Conservation (phyloP, 2,113 vertebrate species). For the Balaenoptera acutorostrata region DNA sequence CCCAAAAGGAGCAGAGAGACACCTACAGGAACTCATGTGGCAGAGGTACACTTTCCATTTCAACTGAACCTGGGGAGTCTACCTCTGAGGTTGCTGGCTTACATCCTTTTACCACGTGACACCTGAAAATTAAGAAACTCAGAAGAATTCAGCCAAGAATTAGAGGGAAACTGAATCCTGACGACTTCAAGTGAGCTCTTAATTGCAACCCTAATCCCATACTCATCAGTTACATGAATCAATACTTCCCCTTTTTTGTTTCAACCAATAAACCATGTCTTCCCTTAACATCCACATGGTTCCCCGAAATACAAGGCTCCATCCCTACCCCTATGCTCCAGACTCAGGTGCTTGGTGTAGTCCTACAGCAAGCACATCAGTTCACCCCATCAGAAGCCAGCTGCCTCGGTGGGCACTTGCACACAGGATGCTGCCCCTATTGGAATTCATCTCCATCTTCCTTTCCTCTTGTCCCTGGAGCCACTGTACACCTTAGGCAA, state of each 20-base stretch:
- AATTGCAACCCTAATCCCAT: background rate
- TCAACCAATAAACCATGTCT: background rate
- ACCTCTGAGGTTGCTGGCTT: background rate
- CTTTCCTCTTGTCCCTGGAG: background rate
- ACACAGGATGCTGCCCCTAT: background rate
- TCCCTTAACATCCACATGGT: background rate
- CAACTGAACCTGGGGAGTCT: background rate
- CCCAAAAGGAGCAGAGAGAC: background rate
- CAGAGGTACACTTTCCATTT: background rate
- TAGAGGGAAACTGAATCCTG: background rate
- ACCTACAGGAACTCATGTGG: background rate
- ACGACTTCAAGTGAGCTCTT: background rate
- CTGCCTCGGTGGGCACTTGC: no score
- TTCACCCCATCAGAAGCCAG: background rate
- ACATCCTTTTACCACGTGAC: background rate
- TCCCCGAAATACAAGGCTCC: background rate
- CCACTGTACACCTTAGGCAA: background rate
- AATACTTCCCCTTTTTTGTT: background rate
- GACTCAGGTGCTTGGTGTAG: background rate
- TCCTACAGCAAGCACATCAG: background rate
- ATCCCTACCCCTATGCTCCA: background rate
- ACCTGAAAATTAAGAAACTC: background rate
- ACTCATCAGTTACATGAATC: background rate
- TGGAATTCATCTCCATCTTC: background rate
- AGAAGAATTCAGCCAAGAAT: background rate